Conservation (phyloP, 2,797 vertebrate species). For the Premnoplex brunnescens region DNA sequence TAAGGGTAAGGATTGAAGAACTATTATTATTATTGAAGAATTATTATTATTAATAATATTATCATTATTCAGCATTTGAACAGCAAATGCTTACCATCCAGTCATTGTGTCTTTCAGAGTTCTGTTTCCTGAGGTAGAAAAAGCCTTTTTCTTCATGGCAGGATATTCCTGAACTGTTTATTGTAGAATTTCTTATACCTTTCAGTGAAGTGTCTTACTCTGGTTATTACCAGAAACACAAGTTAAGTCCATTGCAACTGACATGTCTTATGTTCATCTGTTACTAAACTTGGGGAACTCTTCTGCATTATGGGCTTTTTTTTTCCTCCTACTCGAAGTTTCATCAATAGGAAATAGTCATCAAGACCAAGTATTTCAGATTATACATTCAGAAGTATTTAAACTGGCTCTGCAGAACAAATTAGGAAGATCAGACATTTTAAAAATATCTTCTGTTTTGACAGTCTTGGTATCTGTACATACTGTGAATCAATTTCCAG, state of each 20-base stretch:
- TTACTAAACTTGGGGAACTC: neutral
- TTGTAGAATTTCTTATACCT: neutral
- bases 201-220: neutral
- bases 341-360: neutral
- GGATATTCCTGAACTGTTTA: neutral
- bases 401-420: neutral
- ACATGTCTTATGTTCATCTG: neutral
- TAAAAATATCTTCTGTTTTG: slow-evolving; percentile 30
- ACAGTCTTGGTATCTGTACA: neutral
- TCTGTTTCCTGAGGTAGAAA: neutral
- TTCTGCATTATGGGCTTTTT: neutral
- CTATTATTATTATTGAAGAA: neutral
- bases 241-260: neutral
- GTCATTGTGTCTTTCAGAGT: neutral
- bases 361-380: neutral
- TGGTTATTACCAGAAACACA: neutral
- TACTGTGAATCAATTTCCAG: neutral
- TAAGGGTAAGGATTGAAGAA: neutral
- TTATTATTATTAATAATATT: neutral
- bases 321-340: neutral
- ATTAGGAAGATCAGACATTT: slow-evolving; percentile 8
- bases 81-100: neutral
- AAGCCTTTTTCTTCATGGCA: neutral
- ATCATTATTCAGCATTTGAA: neutral
- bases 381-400: neutral